A percentile compares a stretch with the other conserved stretches of the same genome.
Evolutionary conservation across 2,113 vertebrate genomes (phyloP).

Genomic region (Oceanites oceanicus): DNA sequence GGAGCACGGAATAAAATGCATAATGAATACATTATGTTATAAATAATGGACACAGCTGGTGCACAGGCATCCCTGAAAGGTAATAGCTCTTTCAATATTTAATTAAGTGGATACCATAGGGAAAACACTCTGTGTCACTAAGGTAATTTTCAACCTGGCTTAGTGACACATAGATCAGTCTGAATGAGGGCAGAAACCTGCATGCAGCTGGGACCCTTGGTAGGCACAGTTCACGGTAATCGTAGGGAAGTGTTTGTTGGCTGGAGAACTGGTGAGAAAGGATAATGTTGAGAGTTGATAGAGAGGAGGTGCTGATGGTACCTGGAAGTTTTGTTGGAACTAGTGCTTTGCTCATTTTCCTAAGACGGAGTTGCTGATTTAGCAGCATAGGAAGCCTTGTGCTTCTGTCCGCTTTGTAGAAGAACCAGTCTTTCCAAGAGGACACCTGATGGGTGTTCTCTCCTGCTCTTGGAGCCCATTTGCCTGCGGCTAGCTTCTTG

Average conservation of each 20-base stretch:
- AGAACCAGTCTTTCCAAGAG: not conserved
- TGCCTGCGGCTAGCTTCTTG: fast-evolving
- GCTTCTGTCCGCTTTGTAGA: not conserved
- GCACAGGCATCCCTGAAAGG: constrained; percentile 49
- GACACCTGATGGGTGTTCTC: not conserved
- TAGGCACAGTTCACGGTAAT: not conserved
- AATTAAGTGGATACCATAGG: not conserved
- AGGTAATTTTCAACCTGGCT: not conserved
- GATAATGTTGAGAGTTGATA: not conserved
- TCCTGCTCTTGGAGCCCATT: not conserved
- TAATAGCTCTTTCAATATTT: constrained; percentile 62
- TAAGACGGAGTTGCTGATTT: not conserved
- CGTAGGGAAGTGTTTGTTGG: not conserved
- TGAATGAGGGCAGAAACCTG: not conserved
- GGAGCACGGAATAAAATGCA: not conserved
- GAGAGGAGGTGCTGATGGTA: not conserved
- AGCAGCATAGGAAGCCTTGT: not conserved
- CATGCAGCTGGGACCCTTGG: not conserved
- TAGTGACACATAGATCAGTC: not conserved
- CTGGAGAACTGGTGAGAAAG: not conserved
- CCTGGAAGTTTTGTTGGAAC: no score
- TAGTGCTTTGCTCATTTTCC: not conserved
- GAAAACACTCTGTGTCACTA: not conserved
- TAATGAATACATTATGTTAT: constrained; percentile 23
- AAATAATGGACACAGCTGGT: constrained; percentile 48